phyloP scores from a whole-genome alignment of 1,140 invertebrate genomes.

The Halesus radiatus region DNA sequence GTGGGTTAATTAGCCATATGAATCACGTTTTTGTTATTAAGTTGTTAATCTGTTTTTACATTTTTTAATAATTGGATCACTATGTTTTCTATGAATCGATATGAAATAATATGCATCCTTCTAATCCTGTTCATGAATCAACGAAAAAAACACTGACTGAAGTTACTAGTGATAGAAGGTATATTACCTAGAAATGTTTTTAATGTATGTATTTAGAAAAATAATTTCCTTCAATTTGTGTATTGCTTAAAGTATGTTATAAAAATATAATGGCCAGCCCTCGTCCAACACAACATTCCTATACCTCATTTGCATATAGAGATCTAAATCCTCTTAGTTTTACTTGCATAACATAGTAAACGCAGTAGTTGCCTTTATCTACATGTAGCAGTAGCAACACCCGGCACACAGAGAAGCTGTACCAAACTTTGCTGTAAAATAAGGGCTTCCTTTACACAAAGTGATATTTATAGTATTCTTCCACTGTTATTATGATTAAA shows the following conservation, averaged over 20 bases:
- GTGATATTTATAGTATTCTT: background rate
- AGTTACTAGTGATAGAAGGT: conserved; percentile 6
- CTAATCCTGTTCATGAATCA: background rate
- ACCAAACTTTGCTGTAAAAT: too few species aligned
- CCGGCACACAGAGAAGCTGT: too few species aligned
- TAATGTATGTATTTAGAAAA: conserved; percentile 4
- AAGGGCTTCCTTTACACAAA: too few species aligned
- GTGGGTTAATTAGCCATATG: background rate
- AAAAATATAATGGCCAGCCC: background rate
- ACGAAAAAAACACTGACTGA: conserved; percentile 1
- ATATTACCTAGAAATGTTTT: background rate
- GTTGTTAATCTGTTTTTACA: background rate
- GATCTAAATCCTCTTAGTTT: background rate
- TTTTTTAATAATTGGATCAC: background rate
- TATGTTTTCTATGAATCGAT: too few species aligned
- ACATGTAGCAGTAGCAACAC: too few species aligned
- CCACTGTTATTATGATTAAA: background rate
- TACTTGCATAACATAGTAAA: too few species aligned
- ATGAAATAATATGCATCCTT: background rate
- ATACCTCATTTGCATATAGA: conserved; percentile 10
- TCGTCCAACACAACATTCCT: conserved; percentile 17
- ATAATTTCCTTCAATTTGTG: background rate
- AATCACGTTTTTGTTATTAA: background rate
- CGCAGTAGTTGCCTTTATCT: too few species aligned
- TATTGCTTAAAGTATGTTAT: conserved; percentile 7